phyloP scores from a whole-genome alignment of 2,888 invertebrate genomes.

The Drosophila paranaensis region DNA sequence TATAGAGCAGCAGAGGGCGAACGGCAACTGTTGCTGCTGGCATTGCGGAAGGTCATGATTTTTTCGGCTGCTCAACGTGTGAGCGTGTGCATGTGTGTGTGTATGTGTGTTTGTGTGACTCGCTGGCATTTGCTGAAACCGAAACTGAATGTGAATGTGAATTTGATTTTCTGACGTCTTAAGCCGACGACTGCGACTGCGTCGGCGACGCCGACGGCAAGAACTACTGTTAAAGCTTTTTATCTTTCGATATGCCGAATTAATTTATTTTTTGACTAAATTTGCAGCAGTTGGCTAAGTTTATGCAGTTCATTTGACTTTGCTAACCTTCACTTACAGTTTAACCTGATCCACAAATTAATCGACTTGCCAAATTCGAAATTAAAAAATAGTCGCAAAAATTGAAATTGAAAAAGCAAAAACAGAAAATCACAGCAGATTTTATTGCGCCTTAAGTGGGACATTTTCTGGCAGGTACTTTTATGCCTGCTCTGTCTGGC shows the following conservation, averaged over 20 bases:
- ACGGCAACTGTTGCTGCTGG: constrained; percentile 67
- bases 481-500: background rate
- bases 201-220: constrained; percentile 11
- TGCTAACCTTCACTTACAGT: constrained; percentile 3
- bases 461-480: background rate
- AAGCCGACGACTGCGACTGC: constrained; percentile 10
- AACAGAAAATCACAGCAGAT: background rate
- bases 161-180: constrained; percentile 53
- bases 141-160: constrained; percentile 48
- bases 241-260: constrained; percentile 3
- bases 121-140: constrained; percentile 55
- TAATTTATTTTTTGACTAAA: background rate
- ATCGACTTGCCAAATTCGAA: background rate
- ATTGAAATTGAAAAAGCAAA: background rate
- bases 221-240: constrained; percentile 28
- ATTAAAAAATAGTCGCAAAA: constrained; percentile 1
- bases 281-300: constrained; percentile 1
- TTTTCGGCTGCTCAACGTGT: constrained; percentile 60
- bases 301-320: constrained; percentile 1
- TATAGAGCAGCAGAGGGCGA: constrained; percentile 39
- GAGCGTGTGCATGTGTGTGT: constrained; percentile 18
- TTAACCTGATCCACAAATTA: constrained; percentile 5
- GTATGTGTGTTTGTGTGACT: constrained; percentile 29
- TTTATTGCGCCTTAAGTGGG: constrained; percentile 3
- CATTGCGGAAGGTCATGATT: constrained; percentile 84